Conservation (phyloP, 1,140 invertebrate species). For the Monomorium pharaonis region DNA sequence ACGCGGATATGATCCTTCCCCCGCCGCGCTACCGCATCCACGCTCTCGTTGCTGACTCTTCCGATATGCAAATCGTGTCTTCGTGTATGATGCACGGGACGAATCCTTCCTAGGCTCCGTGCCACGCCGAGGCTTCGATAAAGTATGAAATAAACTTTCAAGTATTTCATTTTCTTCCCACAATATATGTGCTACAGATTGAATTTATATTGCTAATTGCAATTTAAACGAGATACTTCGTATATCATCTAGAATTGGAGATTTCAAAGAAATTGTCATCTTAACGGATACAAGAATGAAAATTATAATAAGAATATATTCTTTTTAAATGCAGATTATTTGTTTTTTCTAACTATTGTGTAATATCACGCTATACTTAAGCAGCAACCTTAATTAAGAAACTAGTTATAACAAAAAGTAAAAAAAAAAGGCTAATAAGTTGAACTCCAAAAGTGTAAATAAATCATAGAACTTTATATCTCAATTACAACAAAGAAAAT, state of each 20-base stretch:
- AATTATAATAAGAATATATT: neutral
- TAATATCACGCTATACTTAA: too few species aligned
- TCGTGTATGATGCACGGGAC: slow-evolving; percentile 14
- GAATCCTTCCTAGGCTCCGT: neutral
- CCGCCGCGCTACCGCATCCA: neutral
- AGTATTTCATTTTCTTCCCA: neutral
- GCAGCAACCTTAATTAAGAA: neutral
- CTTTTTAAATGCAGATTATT: neutral
- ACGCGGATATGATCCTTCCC: slow-evolving; percentile 10
- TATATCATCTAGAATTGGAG: neutral
- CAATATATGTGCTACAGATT: neutral
- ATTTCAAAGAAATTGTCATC: neutral
- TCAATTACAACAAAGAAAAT: slow-evolving; percentile 42
- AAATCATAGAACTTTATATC: slow-evolving; percentile 33
- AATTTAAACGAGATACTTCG: neutral
- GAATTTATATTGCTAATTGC: neutral
- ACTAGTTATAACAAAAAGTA: neutral
- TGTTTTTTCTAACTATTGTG: neutral
- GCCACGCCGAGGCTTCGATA: neutral
- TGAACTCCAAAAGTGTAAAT: slow-evolving; percentile 27
- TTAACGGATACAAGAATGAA: neutral
- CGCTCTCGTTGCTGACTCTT: slow-evolving; percentile 29
- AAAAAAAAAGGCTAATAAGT: slow-evolving; percentile 6
- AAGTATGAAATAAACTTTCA: neutral
- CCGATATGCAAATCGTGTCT: slow-evolving; percentile 45